Evolutionary conservation across 2,113 vertebrate genomes (phyloP).

Genomic region (Syngnathus scovelli): DNA sequence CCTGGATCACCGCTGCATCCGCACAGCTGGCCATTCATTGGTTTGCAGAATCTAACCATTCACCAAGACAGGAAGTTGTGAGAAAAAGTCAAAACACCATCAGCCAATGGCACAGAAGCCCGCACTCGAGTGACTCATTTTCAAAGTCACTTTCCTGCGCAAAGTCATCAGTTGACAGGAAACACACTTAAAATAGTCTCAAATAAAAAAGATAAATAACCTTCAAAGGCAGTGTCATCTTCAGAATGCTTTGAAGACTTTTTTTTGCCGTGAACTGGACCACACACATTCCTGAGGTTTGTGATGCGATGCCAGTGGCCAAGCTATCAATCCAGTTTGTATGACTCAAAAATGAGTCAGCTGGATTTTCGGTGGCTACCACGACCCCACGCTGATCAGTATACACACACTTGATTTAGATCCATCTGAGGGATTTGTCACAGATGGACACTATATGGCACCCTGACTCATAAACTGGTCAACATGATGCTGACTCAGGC

Average conservation of each 20-base stretch:
- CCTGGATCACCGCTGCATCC: slow-evolving; percentile 72
- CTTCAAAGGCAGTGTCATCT: slow-evolving; percentile 28
- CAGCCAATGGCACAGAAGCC: slow-evolving; percentile 45
- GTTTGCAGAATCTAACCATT: slow-evolving; percentile 39
- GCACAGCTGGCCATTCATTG: slow-evolving; percentile 53
- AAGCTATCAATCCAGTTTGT: not conserved
- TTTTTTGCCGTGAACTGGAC: not conserved
- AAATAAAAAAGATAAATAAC: slow-evolving; percentile 32
- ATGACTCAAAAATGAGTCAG: not conserved
- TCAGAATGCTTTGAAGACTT: not conserved
- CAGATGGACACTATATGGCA: slow-evolving; percentile 21
- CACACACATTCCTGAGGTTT: not conserved
- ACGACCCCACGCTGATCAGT: slow-evolving; percentile 20
- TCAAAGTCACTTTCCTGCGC: slow-evolving; percentile 55
- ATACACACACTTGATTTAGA: slow-evolving; percentile 13
- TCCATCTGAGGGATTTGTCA: not conserved
- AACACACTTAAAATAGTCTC: slow-evolving; percentile 13
- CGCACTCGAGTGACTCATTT: slow-evolving; percentile 47
- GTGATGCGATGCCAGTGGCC: not conserved
- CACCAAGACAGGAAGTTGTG: slow-evolving; percentile 67
- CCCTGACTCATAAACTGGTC: slow-evolving; percentile 51
- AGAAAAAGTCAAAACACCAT: slow-evolving; percentile 50
- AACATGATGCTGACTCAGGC: slow-evolving; percentile 58
- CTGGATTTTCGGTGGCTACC: slow-evolving; percentile 9
- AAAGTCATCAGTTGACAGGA: slow-evolving; percentile 24